Evolutionary conservation across 2,888 invertebrate genomes (phyloP), one percentile per base, ranked within the genome.

Genomic region (Campopleginae sp.): DNA sequence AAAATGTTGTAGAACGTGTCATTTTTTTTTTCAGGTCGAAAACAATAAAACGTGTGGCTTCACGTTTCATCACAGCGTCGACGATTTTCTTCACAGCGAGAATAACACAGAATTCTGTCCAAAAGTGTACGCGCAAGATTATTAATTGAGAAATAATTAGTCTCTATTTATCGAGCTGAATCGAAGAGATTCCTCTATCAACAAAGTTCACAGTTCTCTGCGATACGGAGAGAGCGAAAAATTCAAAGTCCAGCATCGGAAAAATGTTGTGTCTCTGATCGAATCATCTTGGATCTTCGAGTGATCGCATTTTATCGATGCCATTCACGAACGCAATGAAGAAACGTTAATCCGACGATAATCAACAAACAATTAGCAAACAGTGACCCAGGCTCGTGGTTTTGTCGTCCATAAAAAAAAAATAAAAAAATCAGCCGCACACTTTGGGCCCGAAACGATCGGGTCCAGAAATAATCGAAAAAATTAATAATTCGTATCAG

Each of bases 71-170:
- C 23, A 54, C n/a, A 65, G 33, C 19, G 6, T 19, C n/a, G 46
- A 72, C 12, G 33, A 78, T 12, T 77, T 82, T 54, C 38, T 51
- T 10, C 38, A 44, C 33, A 51, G 3, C 10, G n/a, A n/a, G 17
- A 74, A 80, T 44, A 33, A 12, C 0, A 23, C 54, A 44, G 17
- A 66, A 58, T 44, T 54, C 58, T 80, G 66, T 58, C 74, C 80
- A 33, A 44, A 23, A 66, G 31, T 66, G 7, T 27, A 31, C 17
- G 14, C 14, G 19, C 44, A 80, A 23, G 27, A 72, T 72, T 12
- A 72, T 72, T 12, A 65, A 79, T 58, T 42, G 42, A 66, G 42
- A 54, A 23, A 74, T 74, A 27, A 54, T 42, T 54, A 23, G 31
- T 51, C 10, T 63, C 63, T 63, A 10, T 23, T 33, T 63, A 33